phyloP scores from a whole-genome alignment of 2,113 vertebrate genomes.

The Caretta caretta region DNA sequence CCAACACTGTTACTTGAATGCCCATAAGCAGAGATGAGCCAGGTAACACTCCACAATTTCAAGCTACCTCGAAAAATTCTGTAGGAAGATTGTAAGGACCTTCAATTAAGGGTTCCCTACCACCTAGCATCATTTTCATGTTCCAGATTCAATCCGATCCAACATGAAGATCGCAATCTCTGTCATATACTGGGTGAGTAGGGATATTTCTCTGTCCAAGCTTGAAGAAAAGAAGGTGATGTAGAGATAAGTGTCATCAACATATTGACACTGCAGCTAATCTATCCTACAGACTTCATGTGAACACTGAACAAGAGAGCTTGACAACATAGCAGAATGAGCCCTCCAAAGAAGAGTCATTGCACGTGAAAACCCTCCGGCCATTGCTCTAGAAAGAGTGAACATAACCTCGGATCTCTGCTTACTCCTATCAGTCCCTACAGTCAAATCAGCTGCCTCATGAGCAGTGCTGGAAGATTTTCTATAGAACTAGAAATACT shows the following conservation, averaged over 20 bases:
- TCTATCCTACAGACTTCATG: not conserved
- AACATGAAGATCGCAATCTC: not conserved
- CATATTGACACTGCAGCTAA: not conserved
- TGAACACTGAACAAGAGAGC: not conserved
- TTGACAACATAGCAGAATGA: not conserved
- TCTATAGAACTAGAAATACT: not conserved
- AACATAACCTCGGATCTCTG: not conserved
- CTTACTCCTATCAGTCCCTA: not conserved
- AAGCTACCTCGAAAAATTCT: not conserved
- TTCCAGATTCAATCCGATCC: not conserved
- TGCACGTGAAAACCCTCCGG: not conserved
- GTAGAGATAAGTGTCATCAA: not conserved
- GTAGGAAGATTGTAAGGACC: not conserved
- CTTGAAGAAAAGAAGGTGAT: not conserved
- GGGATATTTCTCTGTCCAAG: not conserved
- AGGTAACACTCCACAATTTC: not conserved
- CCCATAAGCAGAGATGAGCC: not conserved
- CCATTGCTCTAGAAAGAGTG: not conserved
- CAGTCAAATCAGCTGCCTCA: not conserved
- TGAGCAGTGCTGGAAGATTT: not conserved
- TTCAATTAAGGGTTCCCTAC: too few species aligned
- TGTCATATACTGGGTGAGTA: not conserved
- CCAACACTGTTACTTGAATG: fast-evolving
- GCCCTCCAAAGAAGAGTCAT: not conserved
- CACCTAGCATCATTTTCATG: not conserved